Conservation (phyloP, 1,140 invertebrate species). For the Charaxes varanes region DNA sequence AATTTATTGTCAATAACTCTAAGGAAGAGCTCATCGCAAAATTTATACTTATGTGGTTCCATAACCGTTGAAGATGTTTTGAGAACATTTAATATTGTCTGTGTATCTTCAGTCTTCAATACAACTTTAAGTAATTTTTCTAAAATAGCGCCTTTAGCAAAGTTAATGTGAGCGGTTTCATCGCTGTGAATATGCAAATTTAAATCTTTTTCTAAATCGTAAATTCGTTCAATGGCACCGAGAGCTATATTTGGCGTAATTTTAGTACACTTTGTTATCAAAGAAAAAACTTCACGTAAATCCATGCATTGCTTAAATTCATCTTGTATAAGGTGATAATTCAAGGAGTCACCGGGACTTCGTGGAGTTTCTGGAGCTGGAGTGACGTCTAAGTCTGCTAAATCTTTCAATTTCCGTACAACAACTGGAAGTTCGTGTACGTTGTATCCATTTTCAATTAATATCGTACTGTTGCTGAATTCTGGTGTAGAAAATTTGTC, state of each 20-base stretch:
- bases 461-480: slow-evolving; percentile 69
- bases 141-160: slow-evolving; percentile 61
- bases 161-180: slow-evolving; percentile 45
- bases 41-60: slow-evolving; percentile 71
- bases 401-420: slow-evolving; percentile 74
- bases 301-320: slow-evolving; percentile 64
- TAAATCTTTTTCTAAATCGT: slow-evolving; percentile 55
- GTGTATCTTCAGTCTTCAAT: slow-evolving; percentile 63
- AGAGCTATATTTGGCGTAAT: slow-evolving; percentile 69
- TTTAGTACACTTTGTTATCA: slow-evolving; percentile 66
- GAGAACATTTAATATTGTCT: slow-evolving; percentile 62
- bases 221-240: slow-evolving; percentile 66
- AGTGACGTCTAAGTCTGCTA: slow-evolving; percentile 32
- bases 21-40: slow-evolving; percentile 78
- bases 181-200: slow-evolving; percentile 20
- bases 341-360: slow-evolving; percentile 35
- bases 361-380: slow-evolving; percentile 17
- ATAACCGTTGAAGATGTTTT: slow-evolving; percentile 53
- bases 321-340: slow-evolving; percentile 59
- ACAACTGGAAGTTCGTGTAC: slow-evolving; percentile 82
- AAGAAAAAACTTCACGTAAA: slow-evolving; percentile 58
- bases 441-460: slow-evolving; percentile 79
- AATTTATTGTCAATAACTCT: slow-evolving; percentile 77
- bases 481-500: slow-evolving; percentile 41
- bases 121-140: slow-evolving; percentile 64